Conservation (phyloP, 2,888 invertebrate genomes). For the Tetanocera ferruginea region DNA sequence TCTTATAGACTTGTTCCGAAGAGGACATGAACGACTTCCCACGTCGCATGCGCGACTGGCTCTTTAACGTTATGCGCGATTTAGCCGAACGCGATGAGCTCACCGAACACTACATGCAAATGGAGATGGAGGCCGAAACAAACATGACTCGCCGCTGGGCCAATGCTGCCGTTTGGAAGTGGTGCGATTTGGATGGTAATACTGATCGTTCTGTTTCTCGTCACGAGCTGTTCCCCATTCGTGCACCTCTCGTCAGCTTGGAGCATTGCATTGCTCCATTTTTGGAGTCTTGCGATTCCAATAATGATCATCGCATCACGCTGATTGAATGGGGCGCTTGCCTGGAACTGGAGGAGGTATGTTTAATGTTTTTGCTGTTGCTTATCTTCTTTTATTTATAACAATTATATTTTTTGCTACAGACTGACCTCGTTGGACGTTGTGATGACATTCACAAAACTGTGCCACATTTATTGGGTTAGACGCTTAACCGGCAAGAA, state of each 20-base stretch:
- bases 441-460: constrained; percentile 81
- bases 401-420: constrained; percentile 41
- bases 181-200: constrained; percentile 96
- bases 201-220: constrained; percentile 92
- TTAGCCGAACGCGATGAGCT: constrained; percentile 90
- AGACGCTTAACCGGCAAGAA: constrained; percentile 34
- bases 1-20: constrained; percentile 78
- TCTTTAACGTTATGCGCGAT: constrained; percentile 97
- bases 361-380: constrained; percentile 22
- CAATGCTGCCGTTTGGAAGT: constrained; percentile 98
- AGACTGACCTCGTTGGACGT: constrained; percentile 84
- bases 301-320: constrained; percentile 91
- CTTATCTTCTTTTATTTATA: neutral
- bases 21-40: constrained; percentile 96
- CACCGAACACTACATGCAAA: constrained; percentile 83
- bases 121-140: constrained; percentile 91
- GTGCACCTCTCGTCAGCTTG: constrained; percentile 93
- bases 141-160: constrained; percentile 87
- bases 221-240: constrained; percentile 95
- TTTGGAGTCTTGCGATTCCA: constrained; percentile 89
- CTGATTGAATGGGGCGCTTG: constrained; percentile 94
- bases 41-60: constrained; percentile 97
- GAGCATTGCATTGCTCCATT: constrained; percentile 98
- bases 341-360: constrained; percentile 85
- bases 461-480: constrained; percentile 64